These are phyloP conservation scores for Scaptomyza hsui DNA, from an alignment of 1,140 invertebrate genomes.

Conservation along the genomic window DNA sequence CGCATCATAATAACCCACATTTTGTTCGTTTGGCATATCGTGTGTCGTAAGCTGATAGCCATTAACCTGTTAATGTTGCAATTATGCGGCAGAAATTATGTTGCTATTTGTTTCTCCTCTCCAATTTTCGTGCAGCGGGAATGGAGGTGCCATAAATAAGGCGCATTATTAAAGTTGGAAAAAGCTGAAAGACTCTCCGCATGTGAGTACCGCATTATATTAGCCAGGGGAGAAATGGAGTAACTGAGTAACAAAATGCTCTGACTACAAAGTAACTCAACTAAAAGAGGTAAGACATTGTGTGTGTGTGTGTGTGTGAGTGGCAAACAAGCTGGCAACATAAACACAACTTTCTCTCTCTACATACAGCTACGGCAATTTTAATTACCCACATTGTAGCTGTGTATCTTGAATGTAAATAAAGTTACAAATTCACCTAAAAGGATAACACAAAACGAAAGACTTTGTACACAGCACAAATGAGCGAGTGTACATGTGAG, in stretches of 20 bases:
- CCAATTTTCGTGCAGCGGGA: constrained; percentile 1
- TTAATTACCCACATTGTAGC: constrained; percentile 78
- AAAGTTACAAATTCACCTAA: constrained; percentile 29
- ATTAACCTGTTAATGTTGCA: constrained; percentile 81
- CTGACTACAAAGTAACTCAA: constrained; percentile 32
- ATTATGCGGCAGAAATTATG: constrained; percentile 76
- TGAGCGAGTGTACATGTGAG: background rate
- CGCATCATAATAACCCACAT: constrained; percentile 75
- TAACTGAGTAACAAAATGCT: background rate
- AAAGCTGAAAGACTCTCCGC: constrained; percentile 28
- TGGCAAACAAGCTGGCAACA: constrained; percentile 52
- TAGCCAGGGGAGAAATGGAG: constrained; percentile 10
- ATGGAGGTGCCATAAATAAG: constrained; percentile 42
- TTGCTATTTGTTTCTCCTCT: constrained; percentile 28
- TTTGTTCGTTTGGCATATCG: constrained; percentile 57
- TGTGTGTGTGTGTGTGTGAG: constrained; percentile 7
- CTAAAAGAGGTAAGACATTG: constrained; percentile 18
- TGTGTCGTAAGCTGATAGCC: constrained; percentile 51
- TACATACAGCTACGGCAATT: constrained; percentile 49
- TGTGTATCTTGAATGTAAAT: constrained; percentile 50
- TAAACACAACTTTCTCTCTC: constrained; percentile 55
- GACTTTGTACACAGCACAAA: background rate
- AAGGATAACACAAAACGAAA: constrained; percentile 19
- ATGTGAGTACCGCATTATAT: constrained; percentile 31
- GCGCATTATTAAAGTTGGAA: constrained; percentile 50